Evolutionary conservation across 23 tunicate species (phyloP).

Genomic region (Styela clava): DNA sequence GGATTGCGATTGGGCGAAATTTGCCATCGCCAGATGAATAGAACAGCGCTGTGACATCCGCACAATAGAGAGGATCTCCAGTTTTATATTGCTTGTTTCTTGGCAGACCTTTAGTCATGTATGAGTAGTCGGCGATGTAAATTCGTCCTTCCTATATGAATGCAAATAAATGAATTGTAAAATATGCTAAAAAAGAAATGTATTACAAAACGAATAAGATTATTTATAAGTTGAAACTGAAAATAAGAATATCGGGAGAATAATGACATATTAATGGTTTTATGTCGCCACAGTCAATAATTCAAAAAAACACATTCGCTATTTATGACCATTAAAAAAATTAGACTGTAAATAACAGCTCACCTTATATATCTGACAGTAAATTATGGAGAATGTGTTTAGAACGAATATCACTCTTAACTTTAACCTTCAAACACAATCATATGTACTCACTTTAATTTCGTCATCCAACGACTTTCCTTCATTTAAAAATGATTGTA

Average conservation of each 20-base stretch:
- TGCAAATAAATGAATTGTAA: too few species aligned
- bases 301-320: too few species aligned
- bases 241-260: too few species aligned
- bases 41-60: slow-evolving; percentile 33
- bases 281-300: too few species aligned
- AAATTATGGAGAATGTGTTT: background rate
- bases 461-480: slow-evolving; percentile 28
- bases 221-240: too few species aligned
- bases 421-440: too few species aligned
- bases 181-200: background rate
- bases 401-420: too few species aligned
- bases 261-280: too few species aligned
- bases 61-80: slow-evolving; percentile 1
- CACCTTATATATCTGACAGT: background rate
- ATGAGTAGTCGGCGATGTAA: slow-evolving; percentile 27
- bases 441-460: slow-evolving; percentile 21
- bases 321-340: too few species aligned
- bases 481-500: slow-evolving; percentile 1
- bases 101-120: slow-evolving; percentile 12
- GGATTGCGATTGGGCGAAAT: slow-evolving; percentile 42
- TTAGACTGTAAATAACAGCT: too few species aligned
- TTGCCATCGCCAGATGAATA: slow-evolving; percentile 18
- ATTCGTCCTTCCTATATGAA: slow-evolving; percentile 40
- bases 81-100: background rate
- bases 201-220: too few species aligned